phyloP scores from a whole-genome alignment of 23 tunicate species.

The Halocynthia roretzi region DNA sequence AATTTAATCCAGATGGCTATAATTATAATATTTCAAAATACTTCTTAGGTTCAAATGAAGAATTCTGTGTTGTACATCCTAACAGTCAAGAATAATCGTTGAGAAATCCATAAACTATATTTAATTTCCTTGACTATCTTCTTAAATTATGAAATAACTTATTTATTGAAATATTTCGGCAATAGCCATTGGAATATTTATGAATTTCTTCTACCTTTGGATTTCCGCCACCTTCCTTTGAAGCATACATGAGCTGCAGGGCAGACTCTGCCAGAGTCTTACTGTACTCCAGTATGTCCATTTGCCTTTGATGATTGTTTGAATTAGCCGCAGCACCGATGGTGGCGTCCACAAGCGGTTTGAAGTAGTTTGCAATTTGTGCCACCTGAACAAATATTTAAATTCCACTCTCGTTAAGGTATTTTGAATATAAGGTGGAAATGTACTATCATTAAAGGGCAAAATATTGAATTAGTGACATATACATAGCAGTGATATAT shows the following conservation, averaged over 20 bases:
- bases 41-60: no score
- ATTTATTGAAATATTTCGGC: no score
- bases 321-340: constrained; percentile 91
- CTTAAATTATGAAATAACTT: neutral
- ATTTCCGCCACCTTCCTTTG: constrained; percentile 98
- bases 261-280: constrained; percentile 95
- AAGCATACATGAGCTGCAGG: constrained; percentile 83
- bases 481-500: neutral
- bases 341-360: constrained; percentile 80
- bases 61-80: no score
- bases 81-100: no score
- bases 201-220: constrained; percentile 65
- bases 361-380: constrained; percentile 83
- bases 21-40: no score
- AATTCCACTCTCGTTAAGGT: neutral
- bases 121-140: neutral
- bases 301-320: constrained; percentile 78
- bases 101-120: neutral
- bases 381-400: constrained; percentile 46
- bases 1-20: no score
- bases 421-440: neutral
- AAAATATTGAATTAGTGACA: neutral
- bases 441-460: neutral
- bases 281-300: constrained; percentile 95
- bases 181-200: neutral